Conservation (phyloP, 2,797 vertebrate genomes). For the Halcyon smyrnensis region DNA sequence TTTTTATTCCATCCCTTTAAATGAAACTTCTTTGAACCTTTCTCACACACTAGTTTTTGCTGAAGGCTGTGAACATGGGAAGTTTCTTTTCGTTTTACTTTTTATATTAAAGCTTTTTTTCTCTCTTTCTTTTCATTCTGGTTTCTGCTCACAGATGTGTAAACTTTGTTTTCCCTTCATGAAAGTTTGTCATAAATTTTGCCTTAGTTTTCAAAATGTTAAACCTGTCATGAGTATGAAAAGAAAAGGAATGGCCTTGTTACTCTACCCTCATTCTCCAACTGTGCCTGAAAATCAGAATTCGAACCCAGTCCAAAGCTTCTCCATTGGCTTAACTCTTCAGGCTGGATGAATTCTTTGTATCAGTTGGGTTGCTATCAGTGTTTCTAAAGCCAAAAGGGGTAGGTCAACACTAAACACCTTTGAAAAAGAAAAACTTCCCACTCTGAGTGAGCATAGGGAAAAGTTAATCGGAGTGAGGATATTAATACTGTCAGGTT, state of each 20-base stretch:
- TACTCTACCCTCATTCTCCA: not conserved
- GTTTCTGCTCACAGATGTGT: not conserved
- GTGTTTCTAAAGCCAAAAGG: not conserved
- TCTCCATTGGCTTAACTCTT: not conserved
- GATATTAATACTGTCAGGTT: not conserved
- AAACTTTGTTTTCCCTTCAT: not conserved
- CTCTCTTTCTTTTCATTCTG: not conserved
- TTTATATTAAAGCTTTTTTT: not conserved
- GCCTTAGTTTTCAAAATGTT: not conserved
- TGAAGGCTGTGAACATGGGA: not conserved
- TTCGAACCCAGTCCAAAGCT: not conserved
- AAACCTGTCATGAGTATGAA: not conserved
- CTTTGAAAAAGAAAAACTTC: not conserved
- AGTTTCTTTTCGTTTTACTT: not conserved
- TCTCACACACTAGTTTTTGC: not conserved
- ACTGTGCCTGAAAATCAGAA: not conserved
- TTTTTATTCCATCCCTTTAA: conserved; percentile 60
- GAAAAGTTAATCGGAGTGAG: not conserved
- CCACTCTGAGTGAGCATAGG: not conserved
- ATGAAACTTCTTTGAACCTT: conserved; percentile 36
- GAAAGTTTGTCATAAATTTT: not conserved
- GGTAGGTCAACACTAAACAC: not conserved
- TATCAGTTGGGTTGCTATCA: not conserved
- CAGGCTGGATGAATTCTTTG: not conserved
- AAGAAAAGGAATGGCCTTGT: not conserved